Evolutionary conservation across 1,140 invertebrate species (phyloP).

Genomic region (Ceratina australensis): DNA sequence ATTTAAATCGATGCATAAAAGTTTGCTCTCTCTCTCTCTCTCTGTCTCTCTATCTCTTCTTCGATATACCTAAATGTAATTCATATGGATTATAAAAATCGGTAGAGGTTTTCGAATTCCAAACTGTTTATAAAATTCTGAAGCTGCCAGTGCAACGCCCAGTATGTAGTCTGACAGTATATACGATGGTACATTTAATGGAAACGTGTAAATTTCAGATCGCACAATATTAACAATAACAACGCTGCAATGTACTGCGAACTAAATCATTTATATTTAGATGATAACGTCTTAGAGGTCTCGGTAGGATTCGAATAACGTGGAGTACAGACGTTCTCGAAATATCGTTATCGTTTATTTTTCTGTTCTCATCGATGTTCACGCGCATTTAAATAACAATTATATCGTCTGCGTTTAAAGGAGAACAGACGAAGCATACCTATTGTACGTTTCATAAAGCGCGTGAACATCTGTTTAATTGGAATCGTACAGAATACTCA

Average conservation of each 20-base stretch:
- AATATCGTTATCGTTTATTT: conserved; percentile 1
- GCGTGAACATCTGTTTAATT: neutral
- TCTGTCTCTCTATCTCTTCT: neutral
- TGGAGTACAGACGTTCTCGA: conserved; percentile 12
- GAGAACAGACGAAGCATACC: too few species aligned
- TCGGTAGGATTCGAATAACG: conserved; percentile 5
- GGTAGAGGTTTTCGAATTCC: conserved; percentile 14
- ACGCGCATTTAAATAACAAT: neutral
- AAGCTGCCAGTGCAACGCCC: conserved; percentile 33
- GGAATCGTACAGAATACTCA: conserved; percentile 12
- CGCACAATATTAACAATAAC: conserved; percentile 26
- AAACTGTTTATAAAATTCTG: conserved; percentile 33
- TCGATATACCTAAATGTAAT: conserved; percentile 33
- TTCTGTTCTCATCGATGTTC: neutral
- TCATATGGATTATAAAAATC: conserved; percentile 13
- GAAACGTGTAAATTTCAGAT: conserved; percentile 14
- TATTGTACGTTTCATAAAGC: conserved; percentile 23
- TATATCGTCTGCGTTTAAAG: neutral
- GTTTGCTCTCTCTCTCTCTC: conserved; percentile 19
- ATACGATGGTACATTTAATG: conserved; percentile 1
- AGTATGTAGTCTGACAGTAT: neutral
- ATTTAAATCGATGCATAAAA: conserved; percentile 41
- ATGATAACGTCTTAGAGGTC: neutral
- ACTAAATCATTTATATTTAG: conserved; percentile 12
- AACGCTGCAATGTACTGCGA: neutral